phyloP scores from a whole-genome alignment of 2,888 invertebrate species.

The Melieria crassipennis region DNA sequence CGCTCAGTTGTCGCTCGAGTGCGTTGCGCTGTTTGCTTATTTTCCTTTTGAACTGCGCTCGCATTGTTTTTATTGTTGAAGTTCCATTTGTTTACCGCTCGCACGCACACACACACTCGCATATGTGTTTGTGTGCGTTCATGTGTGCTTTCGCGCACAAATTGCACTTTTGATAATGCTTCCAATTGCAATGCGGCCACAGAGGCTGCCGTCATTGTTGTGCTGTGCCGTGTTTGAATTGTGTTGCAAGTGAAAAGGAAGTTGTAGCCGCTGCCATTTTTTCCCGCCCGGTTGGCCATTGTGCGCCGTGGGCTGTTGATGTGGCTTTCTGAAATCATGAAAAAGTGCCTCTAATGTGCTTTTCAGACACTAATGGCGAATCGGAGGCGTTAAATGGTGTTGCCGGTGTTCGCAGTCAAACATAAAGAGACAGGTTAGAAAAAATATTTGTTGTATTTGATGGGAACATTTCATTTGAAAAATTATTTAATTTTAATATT shows the following conservation, averaged over 20 bases:
- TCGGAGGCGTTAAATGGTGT: constrained; percentile 22
- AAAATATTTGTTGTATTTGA: too few species aligned
- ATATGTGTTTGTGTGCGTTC: neutral
- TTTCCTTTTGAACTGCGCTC: neutral
- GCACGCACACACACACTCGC: neutral
- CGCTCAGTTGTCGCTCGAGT: neutral
- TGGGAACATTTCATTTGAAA: too few species aligned
- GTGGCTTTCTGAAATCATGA: neutral
- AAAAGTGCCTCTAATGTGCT: constrained; percentile 28
- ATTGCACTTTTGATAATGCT: constrained; percentile 46
- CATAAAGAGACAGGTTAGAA: too few species aligned
- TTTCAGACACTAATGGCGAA: constrained; percentile 27
- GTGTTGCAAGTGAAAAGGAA: constrained; percentile 34
- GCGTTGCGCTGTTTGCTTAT: neutral
- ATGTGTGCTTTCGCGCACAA: constrained; percentile 34
- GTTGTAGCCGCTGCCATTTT: constrained; percentile 9
- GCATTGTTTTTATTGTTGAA: too few species aligned
- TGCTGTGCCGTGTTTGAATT: constrained; percentile 20
- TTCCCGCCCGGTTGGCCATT: neutral
- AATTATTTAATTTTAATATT: too few species aligned
- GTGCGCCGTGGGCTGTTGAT: neutral
- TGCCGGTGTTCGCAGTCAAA: too few species aligned
- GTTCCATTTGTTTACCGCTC: too few species aligned
- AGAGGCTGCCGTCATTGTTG: constrained; percentile 36
- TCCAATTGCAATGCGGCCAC: constrained; percentile 39